Evolutionary conservation across 2,113 vertebrate genomes (phyloP).

Genomic region (Chitala chitala): DNA sequence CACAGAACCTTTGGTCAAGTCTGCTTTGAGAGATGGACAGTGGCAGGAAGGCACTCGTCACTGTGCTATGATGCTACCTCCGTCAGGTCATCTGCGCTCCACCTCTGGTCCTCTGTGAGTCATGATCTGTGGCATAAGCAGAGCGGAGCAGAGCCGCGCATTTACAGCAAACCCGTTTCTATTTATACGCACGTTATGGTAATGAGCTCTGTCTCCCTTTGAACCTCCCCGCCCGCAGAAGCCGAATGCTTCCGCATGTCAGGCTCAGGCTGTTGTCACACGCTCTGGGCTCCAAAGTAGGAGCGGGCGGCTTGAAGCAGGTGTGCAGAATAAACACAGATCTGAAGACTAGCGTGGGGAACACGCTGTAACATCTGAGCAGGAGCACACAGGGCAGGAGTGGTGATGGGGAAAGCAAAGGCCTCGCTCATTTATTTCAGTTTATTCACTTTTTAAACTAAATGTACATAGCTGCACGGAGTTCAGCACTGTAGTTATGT

Average conservation of each 20-base stretch:
- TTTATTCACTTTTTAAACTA: not conserved
- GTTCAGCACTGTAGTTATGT: no score
- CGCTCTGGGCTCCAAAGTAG: constrained; percentile 11
- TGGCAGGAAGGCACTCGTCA: not conserved
- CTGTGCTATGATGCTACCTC: not conserved
- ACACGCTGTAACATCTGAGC: not conserved
- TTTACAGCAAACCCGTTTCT: not conserved
- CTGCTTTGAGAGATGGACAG: not conserved
- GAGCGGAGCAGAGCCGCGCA: not conserved
- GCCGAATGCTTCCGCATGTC: not conserved
- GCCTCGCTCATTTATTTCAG: no score
- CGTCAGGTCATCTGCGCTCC: not conserved
- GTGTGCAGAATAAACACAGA: constrained; percentile 28
- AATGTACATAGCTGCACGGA: no score
- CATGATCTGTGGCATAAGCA: not conserved
- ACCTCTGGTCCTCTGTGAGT: not conserved
- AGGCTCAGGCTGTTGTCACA: not conserved
- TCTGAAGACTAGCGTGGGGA: not conserved
- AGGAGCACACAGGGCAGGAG: not conserved
- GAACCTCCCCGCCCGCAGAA: not conserved
- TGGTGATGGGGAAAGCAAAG: not conserved
- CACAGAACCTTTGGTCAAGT: not conserved
- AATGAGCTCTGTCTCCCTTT: not conserved
- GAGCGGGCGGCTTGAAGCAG: constrained; percentile 31
- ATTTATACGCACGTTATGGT: not conserved